Evolutionary conservation across 1,140 invertebrate species (phyloP).

Genomic region (Ridgeia piscesae): DNA sequence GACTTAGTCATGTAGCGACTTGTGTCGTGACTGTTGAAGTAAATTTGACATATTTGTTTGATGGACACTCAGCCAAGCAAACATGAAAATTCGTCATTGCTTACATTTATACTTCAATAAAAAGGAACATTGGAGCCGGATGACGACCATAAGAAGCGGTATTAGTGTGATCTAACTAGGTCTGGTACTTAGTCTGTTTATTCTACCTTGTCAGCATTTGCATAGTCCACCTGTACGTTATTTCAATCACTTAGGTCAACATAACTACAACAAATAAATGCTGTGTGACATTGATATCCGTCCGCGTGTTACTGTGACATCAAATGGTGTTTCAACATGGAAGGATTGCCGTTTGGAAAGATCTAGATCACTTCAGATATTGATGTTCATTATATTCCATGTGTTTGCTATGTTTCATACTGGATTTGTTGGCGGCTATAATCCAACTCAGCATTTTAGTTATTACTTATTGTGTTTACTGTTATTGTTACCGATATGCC

Average conservation of each 20-base stretch:
- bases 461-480: too few species aligned
- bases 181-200: not conserved
- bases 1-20: not conserved
- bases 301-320: not conserved
- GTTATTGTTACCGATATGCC: too few species aligned
- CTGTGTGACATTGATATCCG: not conserved
- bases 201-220: not conserved
- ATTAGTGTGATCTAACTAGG: not conserved
- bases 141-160: not conserved
- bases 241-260: not conserved
- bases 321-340: too few species aligned
- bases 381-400: too few species aligned
- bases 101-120: too few species aligned
- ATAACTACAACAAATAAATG: not conserved
- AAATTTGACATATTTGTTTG: not conserved
- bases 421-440: too few species aligned
- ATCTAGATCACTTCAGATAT: too few species aligned
- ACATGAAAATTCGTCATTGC: too few species aligned
- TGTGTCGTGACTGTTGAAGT: not conserved
- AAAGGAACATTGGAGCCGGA: not conserved
- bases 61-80: too few species aligned
- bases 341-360: too few species aligned
- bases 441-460: too few species aligned
- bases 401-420: too few species aligned
- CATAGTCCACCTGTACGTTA: not conserved